A percentile compares a stretch with the other conserved stretches of the same genome.
These are phyloP conservation scores for Eumeta japonica DNA, from an alignment of 1,140 invertebrate genomes.

Conservation along the genomic window DNA sequence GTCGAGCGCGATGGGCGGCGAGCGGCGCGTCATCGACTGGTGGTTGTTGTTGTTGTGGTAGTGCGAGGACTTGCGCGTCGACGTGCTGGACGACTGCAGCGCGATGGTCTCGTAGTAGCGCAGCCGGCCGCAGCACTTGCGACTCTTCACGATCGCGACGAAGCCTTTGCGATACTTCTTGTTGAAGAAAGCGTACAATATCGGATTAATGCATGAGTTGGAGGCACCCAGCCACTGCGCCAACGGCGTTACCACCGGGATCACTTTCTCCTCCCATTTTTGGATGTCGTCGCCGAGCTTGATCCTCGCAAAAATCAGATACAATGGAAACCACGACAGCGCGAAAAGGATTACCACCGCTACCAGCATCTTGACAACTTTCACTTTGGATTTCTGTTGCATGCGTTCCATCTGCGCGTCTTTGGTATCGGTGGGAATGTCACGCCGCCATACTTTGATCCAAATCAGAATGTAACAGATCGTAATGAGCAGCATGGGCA, in stretches of 20 bases:
- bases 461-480: conserved; percentile 92
- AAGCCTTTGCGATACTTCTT: conserved; percentile 94
- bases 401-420: conserved; percentile 88
- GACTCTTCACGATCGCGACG: conserved; percentile 81
- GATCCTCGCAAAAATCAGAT: conserved; percentile 84
- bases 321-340: conserved; percentile 91
- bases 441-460: conserved; percentile 83
- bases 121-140: conserved; percentile 78
- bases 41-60: conserved; percentile 72
- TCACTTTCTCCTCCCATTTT: conserved; percentile 73
- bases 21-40: conserved; percentile 62
- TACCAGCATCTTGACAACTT: conserved; percentile 95
- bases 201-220: conserved; percentile 96
- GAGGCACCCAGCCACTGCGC: conserved; percentile 95
- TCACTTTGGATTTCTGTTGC: conserved; percentile 89
- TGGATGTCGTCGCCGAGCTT: conserved; percentile 74
- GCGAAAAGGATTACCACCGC: conserved; percentile 94
- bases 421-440: conserved; percentile 87
- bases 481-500: conserved; percentile 88
- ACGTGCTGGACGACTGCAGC: conserved; percentile 78
- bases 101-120: conserved; percentile 82
- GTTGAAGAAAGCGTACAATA: conserved; percentile 97
- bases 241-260: conserved; percentile 81
- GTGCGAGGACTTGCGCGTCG: conserved; percentile 78
- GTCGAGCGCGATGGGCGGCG: conserved; percentile 65